Conservation (phyloP, 1,140 invertebrate genomes). For the Drosophila truncata region DNA sequence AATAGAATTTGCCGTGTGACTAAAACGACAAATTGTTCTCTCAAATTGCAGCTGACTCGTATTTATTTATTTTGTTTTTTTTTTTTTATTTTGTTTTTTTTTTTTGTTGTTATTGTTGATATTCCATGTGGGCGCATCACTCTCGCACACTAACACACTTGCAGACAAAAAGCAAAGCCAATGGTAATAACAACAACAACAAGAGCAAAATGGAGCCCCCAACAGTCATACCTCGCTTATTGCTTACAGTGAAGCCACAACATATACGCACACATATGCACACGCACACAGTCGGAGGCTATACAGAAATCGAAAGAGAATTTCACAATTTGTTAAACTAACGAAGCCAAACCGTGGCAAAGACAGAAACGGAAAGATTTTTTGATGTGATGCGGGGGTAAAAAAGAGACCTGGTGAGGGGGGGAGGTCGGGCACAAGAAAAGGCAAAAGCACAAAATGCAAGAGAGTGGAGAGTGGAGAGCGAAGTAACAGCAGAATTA, state of each 20-base stretch:
- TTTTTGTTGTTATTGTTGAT: constrained; percentile 28
- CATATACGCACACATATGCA: constrained; percentile 23
- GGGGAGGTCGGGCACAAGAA: not conserved
- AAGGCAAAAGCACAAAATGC: constrained; percentile 9
- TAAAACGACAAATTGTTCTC: constrained; percentile 13
- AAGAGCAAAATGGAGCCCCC: constrained; percentile 14
- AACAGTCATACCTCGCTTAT: constrained; percentile 42
- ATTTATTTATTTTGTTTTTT: not conserved
- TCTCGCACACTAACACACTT: constrained; percentile 6
- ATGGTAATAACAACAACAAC: constrained; percentile 20
- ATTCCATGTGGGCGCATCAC: constrained; percentile 46
- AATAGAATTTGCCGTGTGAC: not conserved
- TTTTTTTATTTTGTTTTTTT: constrained; percentile 13
- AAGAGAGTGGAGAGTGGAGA: constrained; percentile 34
- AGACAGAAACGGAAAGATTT: constrained; percentile 42
- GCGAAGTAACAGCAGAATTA: constrained; percentile 48
- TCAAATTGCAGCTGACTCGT: constrained; percentile 41
- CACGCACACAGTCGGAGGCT: not conserved
- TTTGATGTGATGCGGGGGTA: constrained; percentile 16
- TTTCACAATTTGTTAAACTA: constrained; percentile 55
- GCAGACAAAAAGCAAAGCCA: constrained; percentile 26
- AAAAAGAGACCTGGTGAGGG: no score
- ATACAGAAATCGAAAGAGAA: constrained; percentile 48
- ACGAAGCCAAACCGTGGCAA: constrained; percentile 53
- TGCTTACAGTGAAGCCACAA: constrained; percentile 28